These are phyloP conservation scores for Hypomecis atomaria DNA, from an alignment of 2,888 invertebrate species.

Conservation along the genomic window DNA sequence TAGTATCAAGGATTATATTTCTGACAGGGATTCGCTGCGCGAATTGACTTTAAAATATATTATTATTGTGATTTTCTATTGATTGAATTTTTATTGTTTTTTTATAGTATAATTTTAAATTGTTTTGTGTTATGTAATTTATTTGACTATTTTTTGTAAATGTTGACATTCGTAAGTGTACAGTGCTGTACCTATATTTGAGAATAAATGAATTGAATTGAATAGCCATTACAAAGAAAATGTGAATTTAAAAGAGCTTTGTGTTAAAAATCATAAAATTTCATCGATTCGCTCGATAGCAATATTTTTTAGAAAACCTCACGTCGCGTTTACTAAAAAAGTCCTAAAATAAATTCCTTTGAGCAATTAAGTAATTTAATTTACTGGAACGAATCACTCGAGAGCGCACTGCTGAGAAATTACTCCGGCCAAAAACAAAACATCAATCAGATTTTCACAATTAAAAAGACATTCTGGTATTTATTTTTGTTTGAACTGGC, in stretches of 20 bases:
- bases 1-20: no score
- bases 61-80: no score
- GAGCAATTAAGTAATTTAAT: constrained; percentile 13
- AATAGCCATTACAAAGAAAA: not conserved
- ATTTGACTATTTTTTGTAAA: no score
- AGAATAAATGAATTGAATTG: no score
- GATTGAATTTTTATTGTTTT: no score
- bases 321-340: not conserved
- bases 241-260: not conserved
- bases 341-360: constrained; percentile 10
- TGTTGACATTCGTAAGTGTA: no score
- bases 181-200: no score
- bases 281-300: not conserved
- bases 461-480: constrained; percentile 5
- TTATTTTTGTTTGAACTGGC: constrained; percentile 13
- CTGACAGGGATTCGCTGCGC: no score
- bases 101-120: no score
- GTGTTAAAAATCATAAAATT: not conserved
- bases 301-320: not conserved
- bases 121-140: no score
- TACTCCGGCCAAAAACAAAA: constrained; percentile 4
- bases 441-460: constrained; percentile 13
- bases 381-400: constrained; percentile 14
- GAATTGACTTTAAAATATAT: no score
- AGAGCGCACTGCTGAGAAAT: constrained; percentile 2